Conservation (phyloP, 2,797 vertebrate species). For the Ficedula albicollis region DNA sequence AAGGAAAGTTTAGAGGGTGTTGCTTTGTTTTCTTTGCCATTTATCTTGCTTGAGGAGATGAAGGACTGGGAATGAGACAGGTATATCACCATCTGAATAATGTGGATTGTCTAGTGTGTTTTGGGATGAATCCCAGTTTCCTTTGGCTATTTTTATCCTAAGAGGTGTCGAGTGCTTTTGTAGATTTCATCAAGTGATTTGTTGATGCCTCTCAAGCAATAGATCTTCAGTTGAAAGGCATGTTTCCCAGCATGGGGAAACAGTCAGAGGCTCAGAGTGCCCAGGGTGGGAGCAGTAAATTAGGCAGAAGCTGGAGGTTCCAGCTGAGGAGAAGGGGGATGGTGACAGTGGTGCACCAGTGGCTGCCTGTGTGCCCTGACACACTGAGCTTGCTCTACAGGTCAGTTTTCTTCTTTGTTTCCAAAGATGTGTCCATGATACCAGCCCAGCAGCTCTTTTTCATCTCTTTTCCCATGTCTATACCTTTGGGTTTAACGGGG, state of each 20-base stretch:
- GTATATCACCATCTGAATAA: not conserved
- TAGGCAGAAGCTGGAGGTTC: not conserved
- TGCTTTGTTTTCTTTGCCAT: constrained; percentile 16
- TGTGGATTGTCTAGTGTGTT: not conserved
- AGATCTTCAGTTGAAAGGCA: not conserved
- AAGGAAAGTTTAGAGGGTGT: not conserved
- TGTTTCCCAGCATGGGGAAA: not conserved
- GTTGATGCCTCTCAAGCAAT: not conserved
- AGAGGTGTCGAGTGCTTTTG: not conserved
- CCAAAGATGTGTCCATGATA: not conserved
- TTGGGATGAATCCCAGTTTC: not conserved
- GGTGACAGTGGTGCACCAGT: not conserved
- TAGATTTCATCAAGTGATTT: not conserved
- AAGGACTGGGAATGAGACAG: not conserved
- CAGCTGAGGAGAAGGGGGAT: not conserved
- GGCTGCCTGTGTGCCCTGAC: not conserved
- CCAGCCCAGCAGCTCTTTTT: not conserved
- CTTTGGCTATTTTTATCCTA: not conserved
- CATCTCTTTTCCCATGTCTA: accelerated
- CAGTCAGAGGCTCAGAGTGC: not conserved
- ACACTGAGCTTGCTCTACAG: not conserved
- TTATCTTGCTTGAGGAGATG: not conserved
- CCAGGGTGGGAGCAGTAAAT: not conserved
- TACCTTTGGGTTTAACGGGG: not conserved
- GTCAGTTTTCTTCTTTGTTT: not conserved